phyloP scores from a whole-genome alignment of 1,140 invertebrate species.

The Stegodyphus dumicola region DNA sequence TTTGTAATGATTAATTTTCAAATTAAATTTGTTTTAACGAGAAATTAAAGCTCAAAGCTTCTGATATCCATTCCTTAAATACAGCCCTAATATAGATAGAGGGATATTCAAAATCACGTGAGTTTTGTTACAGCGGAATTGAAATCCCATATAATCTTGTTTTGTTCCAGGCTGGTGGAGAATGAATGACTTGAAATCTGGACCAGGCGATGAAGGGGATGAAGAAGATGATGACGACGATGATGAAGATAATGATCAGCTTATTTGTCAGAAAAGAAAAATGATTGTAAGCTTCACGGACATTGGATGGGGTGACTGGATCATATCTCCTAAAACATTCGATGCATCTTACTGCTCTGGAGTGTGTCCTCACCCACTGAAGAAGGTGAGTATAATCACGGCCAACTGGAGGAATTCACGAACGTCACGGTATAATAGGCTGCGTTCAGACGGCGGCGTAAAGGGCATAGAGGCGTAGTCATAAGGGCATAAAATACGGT shows the following conservation, averaged over 20 bases:
- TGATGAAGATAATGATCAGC: not conserved
- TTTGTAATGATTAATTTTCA: too few species aligned
- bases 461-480: too few species aligned
- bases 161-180: conserved; percentile 11
- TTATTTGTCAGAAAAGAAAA: conserved; percentile 80
- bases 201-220: conserved; percentile 38
- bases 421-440: too few species aligned
- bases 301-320: conserved; percentile 98
- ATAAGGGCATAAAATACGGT: too few species aligned
- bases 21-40: too few species aligned
- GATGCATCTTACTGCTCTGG: conserved; percentile 92
- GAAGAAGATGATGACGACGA: conserved; percentile 25
- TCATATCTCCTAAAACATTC: conserved; percentile 92
- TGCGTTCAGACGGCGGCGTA: too few species aligned
- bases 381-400: conserved; percentile 15
- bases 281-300: conserved; percentile 95
- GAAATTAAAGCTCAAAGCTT: too few species aligned
- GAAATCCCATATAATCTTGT: not conserved
- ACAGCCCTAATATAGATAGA: too few species aligned
- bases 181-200: conserved; percentile 22
- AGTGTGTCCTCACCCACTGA: conserved; percentile 78
- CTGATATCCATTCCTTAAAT: too few species aligned
- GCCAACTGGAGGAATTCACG: too few species aligned
- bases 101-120: too few species aligned
- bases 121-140: too few species aligned